Conservation (phyloP, 2,888 invertebrate genomes). For the Drosophila aldrichi region DNA sequence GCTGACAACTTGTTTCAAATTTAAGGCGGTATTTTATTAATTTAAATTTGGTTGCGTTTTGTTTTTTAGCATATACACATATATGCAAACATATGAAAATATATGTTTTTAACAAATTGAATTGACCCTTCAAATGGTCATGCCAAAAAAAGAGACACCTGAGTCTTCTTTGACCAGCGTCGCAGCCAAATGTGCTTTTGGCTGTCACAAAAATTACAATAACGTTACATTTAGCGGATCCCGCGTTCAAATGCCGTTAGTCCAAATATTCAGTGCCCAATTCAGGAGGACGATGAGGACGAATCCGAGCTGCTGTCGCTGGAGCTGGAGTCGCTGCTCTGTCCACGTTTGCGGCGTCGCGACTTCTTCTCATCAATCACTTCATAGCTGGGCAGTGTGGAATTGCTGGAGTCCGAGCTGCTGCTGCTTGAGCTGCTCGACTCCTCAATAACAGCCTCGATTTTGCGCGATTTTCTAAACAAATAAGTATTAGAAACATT, state of each 20-base stretch:
- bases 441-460: conserved; percentile 83
- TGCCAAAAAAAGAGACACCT: conserved; percentile 41
- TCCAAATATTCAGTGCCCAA: conserved; percentile 28
- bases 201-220: conserved; percentile 48
- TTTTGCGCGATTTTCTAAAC: conserved; percentile 76
- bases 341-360: conserved; percentile 70
- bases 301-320: conserved; percentile 72
- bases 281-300: conserved; percentile 74
- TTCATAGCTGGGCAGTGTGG: conserved; percentile 84
- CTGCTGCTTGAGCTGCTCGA: conserved; percentile 73
- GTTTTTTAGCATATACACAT: conserved; percentile 30
- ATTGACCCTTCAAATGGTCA: conserved; percentile 27
- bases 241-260: conserved; percentile 43
- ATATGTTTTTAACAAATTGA: conserved; percentile 45
- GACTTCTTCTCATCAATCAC: conserved; percentile 83
- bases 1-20: conserved; percentile 46
- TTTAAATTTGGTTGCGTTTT: conserved; percentile 32
- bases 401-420: conserved; percentile 82
- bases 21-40: conserved; percentile 58
- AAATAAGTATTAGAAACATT: background rate
- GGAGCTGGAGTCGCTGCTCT: conserved; percentile 73
- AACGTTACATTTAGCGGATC: conserved; percentile 32
- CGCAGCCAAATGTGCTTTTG: conserved; percentile 38
- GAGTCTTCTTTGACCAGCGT: conserved; percentile 17
- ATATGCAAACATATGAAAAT: conserved; percentile 64